Evolutionary conservation across 2,113 vertebrate species (phyloP).

Genomic region (Pseudorasbora parva): DNA sequence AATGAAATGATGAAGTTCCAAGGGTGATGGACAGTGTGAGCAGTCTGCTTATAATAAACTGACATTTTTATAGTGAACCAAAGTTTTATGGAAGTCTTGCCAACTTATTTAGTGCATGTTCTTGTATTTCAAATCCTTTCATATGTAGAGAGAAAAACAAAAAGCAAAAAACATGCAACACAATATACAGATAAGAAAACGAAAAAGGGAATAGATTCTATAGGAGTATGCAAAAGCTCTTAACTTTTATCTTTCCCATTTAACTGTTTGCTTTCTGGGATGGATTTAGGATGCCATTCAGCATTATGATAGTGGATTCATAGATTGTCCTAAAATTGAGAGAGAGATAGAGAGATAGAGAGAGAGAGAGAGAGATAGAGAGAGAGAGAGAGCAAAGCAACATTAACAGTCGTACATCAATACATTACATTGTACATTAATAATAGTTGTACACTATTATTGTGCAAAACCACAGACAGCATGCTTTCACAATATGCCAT

Average conservation of each 20-base stretch:
- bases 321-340: conserved; percentile 77
- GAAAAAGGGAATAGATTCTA: not conserved
- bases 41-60: not conserved
- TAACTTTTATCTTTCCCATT: not conserved
- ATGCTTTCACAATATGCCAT: not conserved
- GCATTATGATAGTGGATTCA: conserved; percentile 78
- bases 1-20: not conserved
- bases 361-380: conserved; percentile 51
- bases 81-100: not conserved
- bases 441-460: too few relatives aligned
- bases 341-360: conserved; percentile 53
- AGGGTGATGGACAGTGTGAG: too few relatives aligned
- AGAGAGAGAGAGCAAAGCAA: conserved; percentile 3
- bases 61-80: not conserved
- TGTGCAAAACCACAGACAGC: not conserved
- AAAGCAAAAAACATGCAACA: not conserved
- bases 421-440: too few relatives aligned
- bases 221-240: not conserved
- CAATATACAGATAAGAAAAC: not conserved
- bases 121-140: not conserved
- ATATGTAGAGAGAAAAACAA: not conserved
- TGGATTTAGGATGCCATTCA: conserved; percentile 82
- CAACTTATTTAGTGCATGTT: not conserved
- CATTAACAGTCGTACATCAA: not conserved
- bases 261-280: conserved; percentile 35